These are phyloP conservation scores for Megaustenia siamemsis DNA, from an alignment of 2,888 invertebrate genomes.

Conservation along the genomic window DNA sequence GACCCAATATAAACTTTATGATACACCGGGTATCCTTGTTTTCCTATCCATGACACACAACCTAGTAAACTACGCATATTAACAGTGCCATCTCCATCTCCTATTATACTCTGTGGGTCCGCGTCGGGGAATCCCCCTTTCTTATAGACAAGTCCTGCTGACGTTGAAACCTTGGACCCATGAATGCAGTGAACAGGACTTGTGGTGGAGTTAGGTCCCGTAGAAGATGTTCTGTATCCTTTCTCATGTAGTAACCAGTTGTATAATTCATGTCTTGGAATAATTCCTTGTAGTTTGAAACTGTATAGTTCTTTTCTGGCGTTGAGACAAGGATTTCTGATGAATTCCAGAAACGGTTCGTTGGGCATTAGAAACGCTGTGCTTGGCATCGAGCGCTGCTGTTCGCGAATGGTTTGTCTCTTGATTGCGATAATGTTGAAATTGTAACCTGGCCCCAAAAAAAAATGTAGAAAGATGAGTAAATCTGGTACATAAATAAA, in stretches of 20 bases:
- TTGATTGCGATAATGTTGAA: constrained; percentile 91
- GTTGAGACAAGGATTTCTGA: constrained; percentile 73
- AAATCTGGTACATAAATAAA: not conserved
- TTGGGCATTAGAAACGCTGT: constrained; percentile 96
- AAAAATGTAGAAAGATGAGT: not conserved
- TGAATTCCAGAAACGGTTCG: constrained; percentile 90
- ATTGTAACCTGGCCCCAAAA: constrained; percentile 93
- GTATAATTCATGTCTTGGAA: constrained; percentile 74
- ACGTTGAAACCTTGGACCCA: constrained; percentile 72
- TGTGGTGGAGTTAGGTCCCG: constrained; percentile 71
- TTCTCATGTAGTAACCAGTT: constrained; percentile 71
- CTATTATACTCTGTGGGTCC: constrained; percentile 81
- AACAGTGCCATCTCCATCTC: constrained; percentile 98
- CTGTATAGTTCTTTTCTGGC: constrained; percentile 76
- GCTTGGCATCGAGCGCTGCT: constrained; percentile 96
- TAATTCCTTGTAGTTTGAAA: constrained; percentile 75
- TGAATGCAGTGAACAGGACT: constrained; percentile 79
- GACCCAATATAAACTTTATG: constrained; percentile 82
- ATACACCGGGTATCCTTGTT: constrained; percentile 84
- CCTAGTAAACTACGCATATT: constrained; percentile 92
- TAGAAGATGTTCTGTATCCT: constrained; percentile 73
- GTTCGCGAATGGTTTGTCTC: constrained; percentile 88
- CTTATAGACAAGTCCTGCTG: constrained; percentile 70
- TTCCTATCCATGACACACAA: constrained; percentile 87
- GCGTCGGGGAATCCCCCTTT: constrained; percentile 71